Evolutionary conservation across 64 coral and sea anemone genomes (phyloP).

Genomic region (Platygyra sinensis): DNA sequence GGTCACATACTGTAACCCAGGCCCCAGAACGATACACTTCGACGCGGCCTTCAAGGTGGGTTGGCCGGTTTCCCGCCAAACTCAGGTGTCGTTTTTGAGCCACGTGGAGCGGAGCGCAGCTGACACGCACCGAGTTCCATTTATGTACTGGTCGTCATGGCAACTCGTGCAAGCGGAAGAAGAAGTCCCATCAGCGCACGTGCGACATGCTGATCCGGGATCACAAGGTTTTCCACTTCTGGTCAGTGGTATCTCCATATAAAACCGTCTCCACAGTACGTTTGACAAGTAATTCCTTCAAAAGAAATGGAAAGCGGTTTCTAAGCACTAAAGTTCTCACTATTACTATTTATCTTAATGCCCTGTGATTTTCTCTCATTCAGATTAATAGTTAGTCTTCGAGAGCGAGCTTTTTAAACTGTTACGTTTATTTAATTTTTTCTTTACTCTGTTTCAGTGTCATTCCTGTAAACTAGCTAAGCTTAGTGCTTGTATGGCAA

Average conservation of each 20-base stretch:
- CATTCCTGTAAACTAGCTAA: too few species aligned
- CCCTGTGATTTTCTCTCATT: too few species aligned
- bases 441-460: too few species aligned
- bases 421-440: too few species aligned
- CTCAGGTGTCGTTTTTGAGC: constrained; percentile 48
- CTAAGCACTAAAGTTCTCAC: too few species aligned
- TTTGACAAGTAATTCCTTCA: constrained; percentile 56
- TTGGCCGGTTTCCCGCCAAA: constrained; percentile 50
- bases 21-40: constrained; percentile 30
- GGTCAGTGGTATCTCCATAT: constrained; percentile 61
- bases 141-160: constrained; percentile 57
- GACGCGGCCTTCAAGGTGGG: constrained; percentile 68
- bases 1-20: constrained; percentile 82
- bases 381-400: too few species aligned
- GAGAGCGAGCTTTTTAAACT: too few species aligned
- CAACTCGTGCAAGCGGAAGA: constrained; percentile 65
- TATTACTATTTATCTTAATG: too few species aligned
- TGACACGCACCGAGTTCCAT: constrained; percentile 14
- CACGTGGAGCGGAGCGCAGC: constrained; percentile 30
- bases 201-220: constrained; percentile 42
- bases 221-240: constrained; percentile 62
- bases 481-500: too few species aligned
- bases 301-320: neutral
- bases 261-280: constrained; percentile 68
- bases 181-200: constrained; percentile 56